Evolutionary conservation across 2,888 invertebrate genomes (phyloP).

Genomic region (Aphidius colemani): DNA sequence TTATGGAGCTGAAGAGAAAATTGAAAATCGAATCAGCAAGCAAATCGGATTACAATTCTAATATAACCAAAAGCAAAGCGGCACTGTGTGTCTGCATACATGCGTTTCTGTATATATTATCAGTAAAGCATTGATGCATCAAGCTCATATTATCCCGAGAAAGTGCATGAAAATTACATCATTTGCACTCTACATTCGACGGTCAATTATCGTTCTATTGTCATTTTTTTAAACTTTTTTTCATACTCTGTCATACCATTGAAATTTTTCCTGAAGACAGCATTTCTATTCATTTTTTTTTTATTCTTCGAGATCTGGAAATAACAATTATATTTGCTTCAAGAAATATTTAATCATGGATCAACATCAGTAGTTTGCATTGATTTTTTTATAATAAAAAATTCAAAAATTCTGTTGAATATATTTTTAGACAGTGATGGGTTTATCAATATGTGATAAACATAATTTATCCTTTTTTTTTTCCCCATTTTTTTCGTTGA

Average conservation of each 20-base stretch:
- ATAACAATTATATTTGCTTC: neutral
- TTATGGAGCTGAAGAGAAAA: conserved; percentile 46
- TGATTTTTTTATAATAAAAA: neutral
- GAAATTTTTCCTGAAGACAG: no score
- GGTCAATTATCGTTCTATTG: no score
- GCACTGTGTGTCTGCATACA: conserved; percentile 29
- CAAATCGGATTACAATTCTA: conserved; percentile 49
- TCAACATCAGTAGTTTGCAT: neutral
- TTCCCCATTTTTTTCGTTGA: neutral
- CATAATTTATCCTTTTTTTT: no score
- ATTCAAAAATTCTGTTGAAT: neutral
- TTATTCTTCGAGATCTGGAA: neutral
- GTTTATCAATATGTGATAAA: no score
- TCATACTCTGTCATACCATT: no score
- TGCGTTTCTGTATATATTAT: no score
- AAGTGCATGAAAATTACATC: conserved; percentile 37
- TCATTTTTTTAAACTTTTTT: no score
- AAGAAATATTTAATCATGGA: neutral
- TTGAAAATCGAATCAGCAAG: conserved; percentile 52
- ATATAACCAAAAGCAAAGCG: conserved; percentile 44
- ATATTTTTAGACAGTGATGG: no score
- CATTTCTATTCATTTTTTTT: no score
- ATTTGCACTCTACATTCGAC: conserved; percentile 28
- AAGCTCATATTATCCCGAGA: neutral
- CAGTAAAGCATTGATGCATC: conserved; percentile 23